Evolutionary conservation across 2,113 vertebrate genomes (phyloP).

Genomic region (Calidris pugnax): DNA sequence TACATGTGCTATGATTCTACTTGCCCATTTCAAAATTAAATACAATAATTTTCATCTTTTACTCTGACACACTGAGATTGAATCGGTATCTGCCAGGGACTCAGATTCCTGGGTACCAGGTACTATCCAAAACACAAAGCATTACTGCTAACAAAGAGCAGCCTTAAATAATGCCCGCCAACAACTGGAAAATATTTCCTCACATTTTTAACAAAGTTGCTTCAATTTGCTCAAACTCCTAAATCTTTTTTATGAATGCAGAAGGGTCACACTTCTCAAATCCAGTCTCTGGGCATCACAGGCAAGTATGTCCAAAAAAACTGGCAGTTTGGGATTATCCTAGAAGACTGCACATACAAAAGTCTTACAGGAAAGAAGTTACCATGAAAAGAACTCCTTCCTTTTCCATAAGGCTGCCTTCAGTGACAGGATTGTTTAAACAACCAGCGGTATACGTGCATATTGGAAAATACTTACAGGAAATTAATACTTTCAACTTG

Average conservation of each 20-base stretch:
- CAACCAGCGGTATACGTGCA: fast-evolving
- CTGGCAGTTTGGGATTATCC: background rate
- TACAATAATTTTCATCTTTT: background rate
- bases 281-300: background rate
- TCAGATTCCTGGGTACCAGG: background rate
- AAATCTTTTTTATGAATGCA: background rate
- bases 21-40: background rate
- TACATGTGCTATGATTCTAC: fast-evolving
- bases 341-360: background rate
- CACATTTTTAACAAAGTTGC: background rate
- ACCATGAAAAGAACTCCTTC: background rate
- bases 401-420: background rate
- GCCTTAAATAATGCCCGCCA: background rate
- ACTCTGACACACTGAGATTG: background rate
- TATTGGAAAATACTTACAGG: background rate
- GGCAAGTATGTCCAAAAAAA: background rate
- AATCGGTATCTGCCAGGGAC: background rate
- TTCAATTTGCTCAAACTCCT: background rate
- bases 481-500: background rate
- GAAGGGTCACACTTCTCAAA: background rate
- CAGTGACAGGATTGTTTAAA: background rate
- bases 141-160: background rate
- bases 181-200: background rate
- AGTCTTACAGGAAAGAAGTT: background rate
- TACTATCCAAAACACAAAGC: background rate